These are phyloP conservation scores for Prochilodus magdalenae DNA, from an alignment of 2,113 vertebrate genomes.

Conservation along the genomic window DNA sequence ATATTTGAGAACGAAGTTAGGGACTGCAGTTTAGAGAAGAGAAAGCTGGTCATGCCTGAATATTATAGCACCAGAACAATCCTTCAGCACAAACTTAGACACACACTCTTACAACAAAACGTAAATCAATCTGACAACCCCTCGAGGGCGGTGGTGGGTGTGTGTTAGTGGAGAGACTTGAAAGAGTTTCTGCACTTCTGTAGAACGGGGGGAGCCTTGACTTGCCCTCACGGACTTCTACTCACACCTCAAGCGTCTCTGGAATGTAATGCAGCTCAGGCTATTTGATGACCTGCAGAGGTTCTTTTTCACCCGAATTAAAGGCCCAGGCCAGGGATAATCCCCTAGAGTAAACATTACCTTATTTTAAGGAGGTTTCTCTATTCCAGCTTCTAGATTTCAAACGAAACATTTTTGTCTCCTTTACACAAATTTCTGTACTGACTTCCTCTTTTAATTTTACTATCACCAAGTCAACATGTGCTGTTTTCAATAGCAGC, in stretches of 20 bases:
- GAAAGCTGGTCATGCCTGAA: not conserved
- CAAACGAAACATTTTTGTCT: too few species aligned
- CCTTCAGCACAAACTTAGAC: not conserved
- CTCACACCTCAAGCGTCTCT: conserved; percentile 49
- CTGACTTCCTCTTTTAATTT: too few species aligned
- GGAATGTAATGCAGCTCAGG: conserved; percentile 51
- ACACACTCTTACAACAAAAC: conserved; percentile 7
- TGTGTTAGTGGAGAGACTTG: conserved; percentile 11
- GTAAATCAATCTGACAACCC: conserved; percentile 9
- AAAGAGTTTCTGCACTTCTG: conserved; percentile 10
- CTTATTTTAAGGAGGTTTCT: not conserved
- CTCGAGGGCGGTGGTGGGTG: not conserved
- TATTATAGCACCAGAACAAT: conserved; percentile 12
- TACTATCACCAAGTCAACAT: not conserved
- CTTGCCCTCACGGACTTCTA: conserved; percentile 36
- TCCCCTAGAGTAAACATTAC: not conserved
- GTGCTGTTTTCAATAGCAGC: not conserved
- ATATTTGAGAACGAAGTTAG: not conserved
- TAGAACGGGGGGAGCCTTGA: conserved; percentile 36
- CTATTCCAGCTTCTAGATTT: not conserved
- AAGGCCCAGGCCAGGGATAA: not conserved
- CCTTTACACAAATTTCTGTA: too few species aligned
- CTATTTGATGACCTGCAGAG: not conserved
- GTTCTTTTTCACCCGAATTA: conserved; percentile 46
- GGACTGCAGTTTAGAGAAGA: not conserved